Percentiles rank a stretch among this genome's conserved stretches.
These are phyloP conservation scores for Knipowitschia caucasica DNA, from an alignment of 2,797 vertebrate species.

Conservation along the genomic window DNA sequence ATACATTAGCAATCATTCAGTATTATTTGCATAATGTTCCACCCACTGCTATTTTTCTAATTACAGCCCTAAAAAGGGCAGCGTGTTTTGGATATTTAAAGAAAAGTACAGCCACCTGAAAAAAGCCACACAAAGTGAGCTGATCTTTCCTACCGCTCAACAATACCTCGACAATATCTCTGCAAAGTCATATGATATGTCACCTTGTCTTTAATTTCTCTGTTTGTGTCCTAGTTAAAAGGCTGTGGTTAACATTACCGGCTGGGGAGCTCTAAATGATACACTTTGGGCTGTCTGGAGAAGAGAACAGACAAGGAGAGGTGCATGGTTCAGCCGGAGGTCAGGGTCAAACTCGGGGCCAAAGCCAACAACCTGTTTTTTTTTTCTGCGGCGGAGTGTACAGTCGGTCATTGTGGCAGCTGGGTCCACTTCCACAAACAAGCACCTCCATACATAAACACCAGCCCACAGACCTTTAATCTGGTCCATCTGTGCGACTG, in stretches of 20 bases:
- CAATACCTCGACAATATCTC: neutral
- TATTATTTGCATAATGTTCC: no score
- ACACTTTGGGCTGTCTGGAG: constrained; percentile 11
- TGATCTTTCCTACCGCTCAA: neutral
- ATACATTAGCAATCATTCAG: no score
- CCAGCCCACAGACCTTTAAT: constrained; percentile 6
- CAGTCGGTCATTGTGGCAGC: constrained; percentile 34
- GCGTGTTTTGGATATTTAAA: neutral
- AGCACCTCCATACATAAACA: constrained; percentile 16
- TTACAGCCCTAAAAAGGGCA: neutral
- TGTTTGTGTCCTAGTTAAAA: constrained; percentile 43
- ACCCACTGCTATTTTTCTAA: neutral
- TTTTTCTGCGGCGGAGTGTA: constrained; percentile 5
- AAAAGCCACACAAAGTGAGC: neutral
- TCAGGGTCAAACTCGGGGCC: constrained; percentile 16
- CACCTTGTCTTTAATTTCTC: constrained; percentile 21
- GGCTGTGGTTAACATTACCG: constrained; percentile 30
- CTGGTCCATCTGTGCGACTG: neutral
- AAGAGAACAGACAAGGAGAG: constrained; percentile 8
- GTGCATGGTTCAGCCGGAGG: constrained; percentile 19
- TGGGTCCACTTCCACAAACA: constrained; percentile 19
- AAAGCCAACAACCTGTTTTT: constrained; percentile 26
- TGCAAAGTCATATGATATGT: constrained; percentile 4
- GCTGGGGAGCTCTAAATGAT: constrained; percentile 14
- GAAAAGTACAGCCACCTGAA: neutral